phyloP scores from a whole-genome alignment of 2,797 vertebrate species.

The Sebastes trivittatus region DNA sequence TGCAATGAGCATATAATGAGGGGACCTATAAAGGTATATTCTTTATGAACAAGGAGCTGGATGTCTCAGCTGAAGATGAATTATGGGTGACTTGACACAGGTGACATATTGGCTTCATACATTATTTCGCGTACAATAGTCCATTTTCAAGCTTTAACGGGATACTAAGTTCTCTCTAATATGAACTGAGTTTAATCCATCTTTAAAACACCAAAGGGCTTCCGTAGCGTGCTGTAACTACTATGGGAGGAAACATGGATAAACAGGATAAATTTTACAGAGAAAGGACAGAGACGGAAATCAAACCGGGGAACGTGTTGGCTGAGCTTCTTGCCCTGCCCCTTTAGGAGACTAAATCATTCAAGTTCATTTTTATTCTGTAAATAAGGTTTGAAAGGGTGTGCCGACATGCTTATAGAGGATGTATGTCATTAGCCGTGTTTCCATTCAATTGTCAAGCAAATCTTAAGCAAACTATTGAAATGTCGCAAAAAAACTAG shows the following conservation, averaged over 20 bases:
- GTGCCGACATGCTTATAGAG: neutral
- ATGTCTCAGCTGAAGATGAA: conserved; percentile 74
- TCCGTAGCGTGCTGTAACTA: conserved; percentile 13
- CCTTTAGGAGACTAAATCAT: neutral
- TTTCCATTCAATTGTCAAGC: too few species aligned
- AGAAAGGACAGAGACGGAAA: neutral
- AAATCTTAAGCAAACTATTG: too few species aligned
- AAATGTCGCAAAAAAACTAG: too few species aligned
- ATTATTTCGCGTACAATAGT: conserved; percentile 78
- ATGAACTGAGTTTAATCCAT: conserved; percentile 50
- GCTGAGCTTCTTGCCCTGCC: neutral
- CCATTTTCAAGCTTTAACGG: conserved; percentile 69
- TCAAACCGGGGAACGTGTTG: neutral
- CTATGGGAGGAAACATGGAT: neutral
- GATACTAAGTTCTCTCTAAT: conserved; percentile 57
- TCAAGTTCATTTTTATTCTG: neutral
- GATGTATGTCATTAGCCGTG: too few species aligned
- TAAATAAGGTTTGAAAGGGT: neutral
- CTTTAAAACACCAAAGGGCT: conserved; percentile 60
- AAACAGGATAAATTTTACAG: conserved; percentile 7
- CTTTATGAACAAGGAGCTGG: conserved; percentile 67
- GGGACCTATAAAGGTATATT: conserved; percentile 54
- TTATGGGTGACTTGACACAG: conserved; percentile 74
- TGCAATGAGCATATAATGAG: conserved; percentile 67
- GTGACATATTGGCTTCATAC: conserved; percentile 81